Evolutionary conservation across 2,888 invertebrate genomes (phyloP), one percentile per base, ranked within the genome.

Genomic region (Melanostoma scalare): DNA sequence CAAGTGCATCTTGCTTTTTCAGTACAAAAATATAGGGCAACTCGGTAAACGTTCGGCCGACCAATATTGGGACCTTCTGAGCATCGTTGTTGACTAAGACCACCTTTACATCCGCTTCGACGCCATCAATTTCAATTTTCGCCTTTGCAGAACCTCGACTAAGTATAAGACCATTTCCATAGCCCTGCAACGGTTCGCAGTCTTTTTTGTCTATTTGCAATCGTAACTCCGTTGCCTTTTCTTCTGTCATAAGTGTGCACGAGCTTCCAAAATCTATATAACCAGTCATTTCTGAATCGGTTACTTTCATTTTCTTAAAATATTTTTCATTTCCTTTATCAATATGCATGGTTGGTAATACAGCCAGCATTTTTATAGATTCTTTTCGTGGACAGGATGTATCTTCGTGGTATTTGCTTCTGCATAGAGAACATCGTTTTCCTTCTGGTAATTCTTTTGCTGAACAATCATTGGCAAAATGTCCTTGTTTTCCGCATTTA

Each of bases 41-140:
- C 46, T 75, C 85, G 0, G 72, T 76, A 9, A 68, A 79, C 1
- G 61, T 68, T 30, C 72, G 30, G 3, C 78, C 78, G 4, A 79
- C 42, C n/a, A 79, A 52, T 6, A 75, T 50, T 55, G 78, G 68
- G 1, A 76, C 68, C 20, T 63, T 30, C 53, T 85, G 85, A 2
- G 44, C 30, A 31, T 67, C 68, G 30, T 75, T 53, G 6, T 42
- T 40, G 0, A 79, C 79, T 6, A 85, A 38, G 9, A 79, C 35
- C 0, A 58, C 8, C 6, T 79, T 63, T 8, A 67, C 31, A 35
- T 36, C 30, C 36, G 72, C 76, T 50, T 58, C 44, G 4, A 60
- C 67, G 6, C 69, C 36, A 33, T 79, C 79, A 10, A 85, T 6
- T 67, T 73, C 55, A n/a, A 75, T 4, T 46, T 31, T 73, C 3